phyloP scores from a whole-genome alignment of 2,797 vertebrate genomes.

The Leucoraja ocellata region DNA sequence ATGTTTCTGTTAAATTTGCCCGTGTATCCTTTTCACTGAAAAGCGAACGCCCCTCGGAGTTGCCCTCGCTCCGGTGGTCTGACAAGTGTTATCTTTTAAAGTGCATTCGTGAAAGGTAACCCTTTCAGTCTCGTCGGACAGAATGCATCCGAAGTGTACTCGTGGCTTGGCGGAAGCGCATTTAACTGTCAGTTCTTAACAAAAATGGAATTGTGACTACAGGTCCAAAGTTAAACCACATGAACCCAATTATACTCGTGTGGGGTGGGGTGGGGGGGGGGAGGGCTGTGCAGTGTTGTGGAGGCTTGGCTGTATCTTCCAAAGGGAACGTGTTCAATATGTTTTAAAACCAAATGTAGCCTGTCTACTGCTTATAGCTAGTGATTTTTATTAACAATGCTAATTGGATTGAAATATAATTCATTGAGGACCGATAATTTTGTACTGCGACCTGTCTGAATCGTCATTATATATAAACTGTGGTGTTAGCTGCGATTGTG shows the following conservation, averaged over 20 bases:
- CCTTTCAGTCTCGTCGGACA: background rate
- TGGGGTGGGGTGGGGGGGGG: background rate
- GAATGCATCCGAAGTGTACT: slow-evolving; percentile 22
- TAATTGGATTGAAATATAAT: background rate
- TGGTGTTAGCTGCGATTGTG: background rate
- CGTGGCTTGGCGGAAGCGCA: slow-evolving; percentile 31
- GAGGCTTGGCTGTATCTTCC: background rate
- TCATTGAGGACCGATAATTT: background rate
- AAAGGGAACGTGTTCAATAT: background rate
- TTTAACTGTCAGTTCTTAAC: slow-evolving; percentile 16
- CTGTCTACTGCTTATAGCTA: background rate
- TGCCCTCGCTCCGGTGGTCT: background rate
- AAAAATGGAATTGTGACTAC: background rate
- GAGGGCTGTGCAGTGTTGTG: no score
- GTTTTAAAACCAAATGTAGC: background rate
- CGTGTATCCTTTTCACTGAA: background rate
- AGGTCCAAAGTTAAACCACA: background rate
- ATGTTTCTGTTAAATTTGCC: background rate
- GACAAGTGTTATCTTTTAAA: background rate
- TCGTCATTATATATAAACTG: background rate
- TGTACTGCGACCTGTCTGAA: background rate
- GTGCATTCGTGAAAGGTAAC: background rate
- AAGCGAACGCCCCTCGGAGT: background rate
- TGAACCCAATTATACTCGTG: background rate
- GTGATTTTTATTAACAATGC: background rate